These are phyloP conservation scores for Alsophila aescularia DNA, from an alignment of 2,888 invertebrate species.

Conservation along the genomic window DNA sequence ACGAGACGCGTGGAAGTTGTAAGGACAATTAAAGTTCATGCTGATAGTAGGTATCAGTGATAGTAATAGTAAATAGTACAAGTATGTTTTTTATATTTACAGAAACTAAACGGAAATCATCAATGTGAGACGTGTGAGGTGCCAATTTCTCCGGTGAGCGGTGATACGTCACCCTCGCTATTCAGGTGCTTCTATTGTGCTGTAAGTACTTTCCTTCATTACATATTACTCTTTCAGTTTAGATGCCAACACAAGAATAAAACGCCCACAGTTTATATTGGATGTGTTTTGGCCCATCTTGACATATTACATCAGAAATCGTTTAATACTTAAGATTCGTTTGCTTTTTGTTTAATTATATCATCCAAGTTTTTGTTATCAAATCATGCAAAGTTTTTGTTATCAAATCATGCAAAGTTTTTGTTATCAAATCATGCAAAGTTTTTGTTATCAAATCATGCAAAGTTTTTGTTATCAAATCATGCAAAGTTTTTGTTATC, in stretches of 20 bases:
- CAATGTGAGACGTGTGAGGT: slow-evolving; percentile 44
- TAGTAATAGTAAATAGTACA: too few species aligned
- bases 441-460: too few species aligned
- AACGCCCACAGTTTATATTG: not conserved
- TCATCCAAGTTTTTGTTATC: too few species aligned
- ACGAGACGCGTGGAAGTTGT: too few species aligned
- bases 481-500: too few species aligned
- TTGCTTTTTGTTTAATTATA: not conserved
- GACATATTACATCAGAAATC: not conserved
- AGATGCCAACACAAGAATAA: not conserved
- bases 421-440: too few species aligned
- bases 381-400: too few species aligned
- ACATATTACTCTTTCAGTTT: not conserved
- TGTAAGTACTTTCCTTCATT: slow-evolving; percentile 51
- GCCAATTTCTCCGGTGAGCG: slow-evolving; percentile 38
- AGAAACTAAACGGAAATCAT: slow-evolving; percentile 49
- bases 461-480: too few species aligned
- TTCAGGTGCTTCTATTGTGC: slow-evolving; percentile 74
- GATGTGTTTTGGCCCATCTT: not conserved
- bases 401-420: too few species aligned
- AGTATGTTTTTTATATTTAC: slow-evolving; percentile 13
- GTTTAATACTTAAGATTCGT: too few species aligned
- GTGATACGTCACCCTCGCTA: slow-evolving; percentile 52
- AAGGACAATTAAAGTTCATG: too few species aligned
- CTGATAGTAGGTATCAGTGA: too few species aligned